Evolutionary conservation across 2,888 invertebrate species (phyloP).

Genomic region (Dryobota labecula): DNA sequence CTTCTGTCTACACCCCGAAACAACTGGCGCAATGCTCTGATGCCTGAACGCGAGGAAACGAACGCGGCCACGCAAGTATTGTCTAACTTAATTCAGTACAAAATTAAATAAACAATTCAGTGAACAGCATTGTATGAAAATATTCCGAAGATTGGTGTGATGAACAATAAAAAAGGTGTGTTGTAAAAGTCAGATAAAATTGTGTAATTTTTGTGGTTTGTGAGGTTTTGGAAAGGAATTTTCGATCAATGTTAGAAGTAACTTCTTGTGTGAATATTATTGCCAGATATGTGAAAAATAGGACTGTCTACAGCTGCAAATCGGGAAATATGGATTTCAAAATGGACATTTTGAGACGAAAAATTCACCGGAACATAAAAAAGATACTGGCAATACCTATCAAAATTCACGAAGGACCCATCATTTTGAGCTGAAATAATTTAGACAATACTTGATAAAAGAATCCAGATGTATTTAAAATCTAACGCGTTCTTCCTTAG

Average conservation of each 20-base stretch:
- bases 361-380: constrained; percentile 1
- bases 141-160: constrained; percentile 44
- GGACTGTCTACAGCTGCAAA: constrained; percentile 32
- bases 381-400: constrained; percentile 18
- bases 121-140: constrained; percentile 38
- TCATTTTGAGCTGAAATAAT: constrained; percentile 44
- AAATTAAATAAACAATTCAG: constrained; percentile 22
- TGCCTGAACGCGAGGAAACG: constrained; percentile 70
- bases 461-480: constrained; percentile 31
- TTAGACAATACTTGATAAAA: constrained; percentile 49
- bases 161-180: constrained; percentile 49
- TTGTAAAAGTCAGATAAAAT: constrained; percentile 25
- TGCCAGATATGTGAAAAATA: constrained; percentile 41
- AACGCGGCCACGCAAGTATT: constrained; percentile 45
- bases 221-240: constrained; percentile 35
- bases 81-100: constrained; percentile 48
- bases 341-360: constrained; percentile 31
- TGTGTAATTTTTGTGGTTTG: constrained; percentile 47
- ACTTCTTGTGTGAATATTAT: constrained; percentile 40
- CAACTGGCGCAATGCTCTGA: constrained; percentile 81
- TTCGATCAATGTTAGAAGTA: constrained; percentile 32
- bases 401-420: constrained; percentile 13
- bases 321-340: constrained; percentile 13
- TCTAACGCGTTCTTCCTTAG: constrained; percentile 53
- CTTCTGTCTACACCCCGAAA: constrained; percentile 97